Evolutionary conservation across 2,797 vertebrate genomes (phyloP).

Genomic region (Anas flavirostris): DNA sequence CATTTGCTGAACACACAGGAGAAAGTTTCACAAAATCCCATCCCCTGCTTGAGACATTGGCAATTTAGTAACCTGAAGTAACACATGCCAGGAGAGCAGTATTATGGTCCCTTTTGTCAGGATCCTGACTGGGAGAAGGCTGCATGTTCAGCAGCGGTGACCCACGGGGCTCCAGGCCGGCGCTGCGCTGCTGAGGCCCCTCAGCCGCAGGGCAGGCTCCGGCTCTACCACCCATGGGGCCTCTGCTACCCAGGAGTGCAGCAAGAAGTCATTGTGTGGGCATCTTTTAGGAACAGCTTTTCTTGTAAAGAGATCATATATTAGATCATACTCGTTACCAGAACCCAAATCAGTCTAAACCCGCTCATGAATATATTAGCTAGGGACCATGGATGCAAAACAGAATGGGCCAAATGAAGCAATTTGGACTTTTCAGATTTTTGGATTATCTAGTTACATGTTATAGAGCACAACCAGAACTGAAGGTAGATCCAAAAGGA

Average conservation of each 20-base stretch:
- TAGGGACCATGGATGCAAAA: background rate
- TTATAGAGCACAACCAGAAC: background rate
- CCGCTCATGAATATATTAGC: background rate
- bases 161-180: background rate
- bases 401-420: background rate
- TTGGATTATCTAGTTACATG: background rate
- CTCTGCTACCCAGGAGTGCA: background rate
- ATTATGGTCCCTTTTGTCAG: background rate
- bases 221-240: no score
- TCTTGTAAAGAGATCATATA: background rate
- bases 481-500: background rate
- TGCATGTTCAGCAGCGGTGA: background rate
- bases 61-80: background rate
- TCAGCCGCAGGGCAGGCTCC: fast-evolving
- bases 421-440: background rate
- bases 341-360: background rate
- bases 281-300: background rate
- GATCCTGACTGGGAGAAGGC: fast-evolving
- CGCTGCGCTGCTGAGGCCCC: background rate
- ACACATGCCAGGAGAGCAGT: background rate
- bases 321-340: no score
- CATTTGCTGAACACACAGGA: background rate
- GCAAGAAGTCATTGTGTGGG: background rate
- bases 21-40: background rate
- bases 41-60: background rate